Evolutionary conservation across 2,888 invertebrate species (phyloP).

Genomic region (Trichogramma evanescens): DNA sequence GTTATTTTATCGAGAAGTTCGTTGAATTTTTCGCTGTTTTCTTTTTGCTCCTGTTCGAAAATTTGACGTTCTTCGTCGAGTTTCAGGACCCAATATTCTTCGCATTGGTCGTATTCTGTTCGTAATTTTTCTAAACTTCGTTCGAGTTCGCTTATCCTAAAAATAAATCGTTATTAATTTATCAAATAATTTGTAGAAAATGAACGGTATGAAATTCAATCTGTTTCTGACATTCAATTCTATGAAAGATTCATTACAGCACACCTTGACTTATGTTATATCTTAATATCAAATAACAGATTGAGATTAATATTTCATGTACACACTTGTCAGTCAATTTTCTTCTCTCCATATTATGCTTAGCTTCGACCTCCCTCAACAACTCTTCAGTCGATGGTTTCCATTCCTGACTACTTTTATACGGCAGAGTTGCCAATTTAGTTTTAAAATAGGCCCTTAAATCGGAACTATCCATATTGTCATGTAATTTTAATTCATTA

Average conservation of each 20-base stretch:
- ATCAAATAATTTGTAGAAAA: not conserved
- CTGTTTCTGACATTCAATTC: too few species aligned
- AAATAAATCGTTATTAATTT: not conserved
- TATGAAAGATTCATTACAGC: not conserved
- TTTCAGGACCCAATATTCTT: constrained; percentile 79
- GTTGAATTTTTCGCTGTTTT: constrained; percentile 68
- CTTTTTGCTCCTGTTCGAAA: constrained; percentile 68
- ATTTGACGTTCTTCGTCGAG: constrained; percentile 69
- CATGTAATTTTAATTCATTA: constrained; percentile 25
- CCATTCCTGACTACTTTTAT: constrained; percentile 1
- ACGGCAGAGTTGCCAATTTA: constrained; percentile 28
- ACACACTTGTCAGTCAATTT: constrained; percentile 34
- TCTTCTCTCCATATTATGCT: constrained; percentile 41
- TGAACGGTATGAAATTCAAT: not conserved
- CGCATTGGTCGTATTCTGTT: constrained; percentile 74
- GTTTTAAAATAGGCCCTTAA: constrained; percentile 26
- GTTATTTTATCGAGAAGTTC: constrained; percentile 67
- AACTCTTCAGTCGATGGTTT: constrained; percentile 3
- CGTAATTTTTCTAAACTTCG: constrained; percentile 66
- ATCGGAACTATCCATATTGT: constrained; percentile 29
- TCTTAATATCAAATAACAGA: not conserved
- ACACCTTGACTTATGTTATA: not conserved
- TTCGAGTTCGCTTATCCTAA: constrained; percentile 62
- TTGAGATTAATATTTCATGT: not conserved
- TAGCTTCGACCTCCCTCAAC: constrained; percentile 44